Evolutionary conservation across 2,797 vertebrate genomes (phyloP).

Genomic region (Naso thynnoides): DNA sequence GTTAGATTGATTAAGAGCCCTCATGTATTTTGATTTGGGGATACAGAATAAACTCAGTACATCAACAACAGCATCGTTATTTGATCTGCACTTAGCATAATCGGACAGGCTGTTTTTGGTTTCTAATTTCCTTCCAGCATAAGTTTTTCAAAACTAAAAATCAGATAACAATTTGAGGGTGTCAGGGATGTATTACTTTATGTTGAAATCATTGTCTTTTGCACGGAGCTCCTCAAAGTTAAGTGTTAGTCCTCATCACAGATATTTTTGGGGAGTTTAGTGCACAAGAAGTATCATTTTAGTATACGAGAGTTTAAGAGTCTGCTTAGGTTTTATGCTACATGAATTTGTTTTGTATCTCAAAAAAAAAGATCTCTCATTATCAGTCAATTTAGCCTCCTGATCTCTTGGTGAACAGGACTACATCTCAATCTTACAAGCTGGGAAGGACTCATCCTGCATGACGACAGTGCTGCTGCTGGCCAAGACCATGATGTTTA

Average conservation of each 20-base stretch:
- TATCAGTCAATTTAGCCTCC: slow-evolving; percentile 12
- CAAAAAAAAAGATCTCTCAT: slow-evolving; percentile 24
- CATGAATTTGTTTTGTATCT: slow-evolving; percentile 48
- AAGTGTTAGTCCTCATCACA: slow-evolving; percentile 41
- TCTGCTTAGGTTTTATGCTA: slow-evolving; percentile 64
- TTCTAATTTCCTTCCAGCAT: slow-evolving; percentile 19
- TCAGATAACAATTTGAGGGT: neutral
- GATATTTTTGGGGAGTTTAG: slow-evolving; percentile 33
- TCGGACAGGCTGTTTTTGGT: slow-evolving; percentile 23
- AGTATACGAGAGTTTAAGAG: slow-evolving; percentile 51
- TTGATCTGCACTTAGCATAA: slow-evolving; percentile 18
- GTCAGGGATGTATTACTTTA: slow-evolving; percentile 15
- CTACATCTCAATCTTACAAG: slow-evolving; percentile 99
- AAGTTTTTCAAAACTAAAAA: slow-evolving; percentile 9
- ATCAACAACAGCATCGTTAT: slow-evolving; percentile 34
- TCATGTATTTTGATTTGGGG: slow-evolving; percentile 28
- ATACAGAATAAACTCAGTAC: slow-evolving; percentile 38
- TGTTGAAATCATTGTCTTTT: slow-evolving; percentile 12
- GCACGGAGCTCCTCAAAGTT: slow-evolving; percentile 25
- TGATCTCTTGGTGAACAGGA: neutral
- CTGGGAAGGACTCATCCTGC: slow-evolving; percentile 99
- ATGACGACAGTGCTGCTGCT: slow-evolving; percentile 99
- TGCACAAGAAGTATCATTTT: slow-evolving; percentile 37
- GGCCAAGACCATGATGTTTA: slow-evolving; percentile 98
- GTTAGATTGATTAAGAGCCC: slow-evolving; percentile 31